Percentiles rank a stretch among this genome's conserved stretches.
Evolutionary conservation across 92 coral and sea anemone genomes (phyloP).

Genomic region (Zoanthus solanderi): DNA sequence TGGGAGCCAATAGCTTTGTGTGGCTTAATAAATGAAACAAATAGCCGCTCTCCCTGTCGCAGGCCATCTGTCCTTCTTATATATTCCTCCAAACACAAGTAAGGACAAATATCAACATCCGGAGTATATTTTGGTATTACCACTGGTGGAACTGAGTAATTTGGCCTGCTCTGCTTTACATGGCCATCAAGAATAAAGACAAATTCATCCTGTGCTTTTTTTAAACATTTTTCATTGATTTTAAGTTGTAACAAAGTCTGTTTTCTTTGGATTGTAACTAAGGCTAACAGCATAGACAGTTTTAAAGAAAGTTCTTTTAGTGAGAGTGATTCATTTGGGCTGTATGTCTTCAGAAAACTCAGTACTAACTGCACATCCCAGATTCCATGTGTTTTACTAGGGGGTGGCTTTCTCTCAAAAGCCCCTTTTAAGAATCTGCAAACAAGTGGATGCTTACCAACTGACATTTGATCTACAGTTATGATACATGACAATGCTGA

Average conservation of each 20-base stretch:
- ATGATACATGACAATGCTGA: constrained; percentile 21
- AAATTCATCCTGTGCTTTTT: constrained; percentile 46
- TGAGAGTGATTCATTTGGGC: constrained; percentile 44
- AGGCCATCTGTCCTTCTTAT: not conserved
- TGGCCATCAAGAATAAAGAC: constrained; percentile 62
- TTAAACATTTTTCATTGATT: not conserved
- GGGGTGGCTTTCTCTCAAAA: constrained; percentile 67
- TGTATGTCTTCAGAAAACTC: constrained; percentile 43
- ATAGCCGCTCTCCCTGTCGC: constrained; percentile 49
- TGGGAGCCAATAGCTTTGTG: constrained; percentile 1
- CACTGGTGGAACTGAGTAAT: constrained; percentile 64
- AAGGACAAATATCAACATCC: constrained; percentile 62
- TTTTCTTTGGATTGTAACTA: constrained; percentile 18
- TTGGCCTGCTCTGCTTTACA: constrained; percentile 64
- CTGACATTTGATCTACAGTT: constrained; percentile 28
- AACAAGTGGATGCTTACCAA: constrained; percentile 52
- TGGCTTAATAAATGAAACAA: constrained; percentile 62
- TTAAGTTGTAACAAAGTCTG: constrained; percentile 9
- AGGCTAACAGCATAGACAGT: constrained; percentile 53
- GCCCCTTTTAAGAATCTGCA: constrained; percentile 47
- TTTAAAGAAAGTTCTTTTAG: constrained; percentile 59
- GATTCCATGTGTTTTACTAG: constrained; percentile 47
- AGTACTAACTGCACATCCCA: constrained; percentile 66
- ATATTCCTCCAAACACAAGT: constrained; percentile 64
- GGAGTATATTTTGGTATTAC: constrained; percentile 58